These are phyloP conservation scores for Macroramphosus scolopax DNA, from an alignment of 2,797 vertebrate species.

Conservation along the genomic window DNA sequence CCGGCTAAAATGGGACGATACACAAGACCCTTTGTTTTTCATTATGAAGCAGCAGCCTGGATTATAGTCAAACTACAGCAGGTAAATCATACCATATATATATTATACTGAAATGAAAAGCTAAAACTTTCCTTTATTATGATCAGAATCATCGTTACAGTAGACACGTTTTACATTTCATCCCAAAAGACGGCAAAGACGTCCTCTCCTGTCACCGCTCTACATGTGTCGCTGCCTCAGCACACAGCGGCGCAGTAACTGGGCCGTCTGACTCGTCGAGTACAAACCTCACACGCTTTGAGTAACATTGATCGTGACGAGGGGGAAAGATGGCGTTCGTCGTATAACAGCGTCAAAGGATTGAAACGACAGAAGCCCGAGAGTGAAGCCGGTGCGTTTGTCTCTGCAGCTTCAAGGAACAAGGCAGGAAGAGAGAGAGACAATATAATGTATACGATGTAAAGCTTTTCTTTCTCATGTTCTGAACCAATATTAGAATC, in stretches of 20 bases:
- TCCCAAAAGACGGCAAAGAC: slow-evolving; percentile 1
- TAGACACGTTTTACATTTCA: too few species aligned
- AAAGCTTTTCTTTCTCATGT: too few species aligned
- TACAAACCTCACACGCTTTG: slow-evolving; percentile 27
- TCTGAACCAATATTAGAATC: too few species aligned
- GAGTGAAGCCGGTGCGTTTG: slow-evolving; percentile 22
- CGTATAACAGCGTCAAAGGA: slow-evolving; percentile 13
- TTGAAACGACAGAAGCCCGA: slow-evolving; percentile 22
- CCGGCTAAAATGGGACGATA: too few species aligned
- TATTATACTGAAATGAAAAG: too few species aligned
- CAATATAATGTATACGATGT: background rate
- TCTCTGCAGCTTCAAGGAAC: slow-evolving; percentile 21
- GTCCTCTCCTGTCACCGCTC: background rate
- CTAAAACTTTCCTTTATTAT: too few species aligned
- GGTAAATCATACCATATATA: too few species aligned
- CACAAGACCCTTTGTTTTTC: too few species aligned
- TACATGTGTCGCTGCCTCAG: slow-evolving; percentile 14
- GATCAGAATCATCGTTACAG: too few species aligned
- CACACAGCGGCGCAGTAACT: slow-evolving; percentile 27
- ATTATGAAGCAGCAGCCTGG: too few species aligned
- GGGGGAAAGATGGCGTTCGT: slow-evolving; percentile 6
- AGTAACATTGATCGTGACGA: slow-evolving; percentile 30
- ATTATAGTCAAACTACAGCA: too few species aligned
- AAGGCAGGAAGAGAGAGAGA: background rate
- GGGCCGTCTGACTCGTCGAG: slow-evolving; percentile 17